A percentile compares a stretch with the other conserved stretches of the same genome.
These are phyloP conservation scores for Tethea ocularis DNA, from an alignment of 2,888 invertebrate species.

Conservation along the genomic window DNA sequence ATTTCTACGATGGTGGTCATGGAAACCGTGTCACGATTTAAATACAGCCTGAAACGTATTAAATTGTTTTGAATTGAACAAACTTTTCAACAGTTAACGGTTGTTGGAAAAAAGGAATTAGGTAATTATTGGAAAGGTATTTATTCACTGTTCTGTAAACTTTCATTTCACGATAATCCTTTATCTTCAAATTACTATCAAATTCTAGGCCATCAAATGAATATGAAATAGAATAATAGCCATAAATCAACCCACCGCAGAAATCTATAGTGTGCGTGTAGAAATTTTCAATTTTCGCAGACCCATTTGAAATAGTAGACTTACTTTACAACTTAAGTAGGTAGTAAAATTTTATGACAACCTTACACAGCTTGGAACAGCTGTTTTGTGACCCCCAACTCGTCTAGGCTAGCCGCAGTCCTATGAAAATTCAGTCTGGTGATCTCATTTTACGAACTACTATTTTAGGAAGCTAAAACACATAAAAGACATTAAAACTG, in stretches of 20 bases:
- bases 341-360: conserved; percentile 4
- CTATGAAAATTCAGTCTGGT: background rate
- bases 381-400: conserved; percentile 4
- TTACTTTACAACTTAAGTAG: conserved; percentile 6
- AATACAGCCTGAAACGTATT: too few relatives aligned
- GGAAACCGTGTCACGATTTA: too few relatives aligned
- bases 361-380: background rate
- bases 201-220: background rate
- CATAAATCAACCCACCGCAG: background rate
- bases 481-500: background rate
- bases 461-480: background rate
- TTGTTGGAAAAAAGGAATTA: too few relatives aligned
- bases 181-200: too few relatives aligned
- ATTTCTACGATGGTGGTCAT: too few relatives aligned
- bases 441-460: background rate
- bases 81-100: too few relatives aligned
- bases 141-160: background rate
- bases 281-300: conserved; percentile 3
- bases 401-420: background rate
- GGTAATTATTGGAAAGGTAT: too few relatives aligned
- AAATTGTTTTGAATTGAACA: too few relatives aligned
- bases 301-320: background rate
- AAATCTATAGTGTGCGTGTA: conserved; percentile 7
- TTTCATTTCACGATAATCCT: background rate
- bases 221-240: background rate